phyloP scores from a whole-genome alignment of 2,113 vertebrate genomes.

The Gambusia affinis region DNA sequence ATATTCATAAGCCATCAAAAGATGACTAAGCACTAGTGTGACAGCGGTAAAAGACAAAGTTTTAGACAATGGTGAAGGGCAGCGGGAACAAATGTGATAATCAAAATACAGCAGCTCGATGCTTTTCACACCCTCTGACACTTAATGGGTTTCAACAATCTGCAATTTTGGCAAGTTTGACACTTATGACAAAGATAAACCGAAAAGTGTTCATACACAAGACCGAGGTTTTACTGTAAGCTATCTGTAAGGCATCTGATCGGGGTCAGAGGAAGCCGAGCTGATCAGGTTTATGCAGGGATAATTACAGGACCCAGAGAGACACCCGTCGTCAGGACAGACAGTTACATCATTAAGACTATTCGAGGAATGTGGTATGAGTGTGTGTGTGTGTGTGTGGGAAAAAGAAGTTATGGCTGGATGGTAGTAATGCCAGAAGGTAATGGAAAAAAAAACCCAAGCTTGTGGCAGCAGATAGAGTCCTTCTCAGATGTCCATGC shows the following conservation, averaged over 20 bases:
- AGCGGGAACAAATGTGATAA: background rate
- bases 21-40: background rate
- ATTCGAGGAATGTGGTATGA: slow-evolving; percentile 10
- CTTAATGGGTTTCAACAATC: slow-evolving; percentile 43
- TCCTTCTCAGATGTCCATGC: slow-evolving; percentile 58
- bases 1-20: background rate
- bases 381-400: background rate
- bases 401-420: slow-evolving; percentile 30
- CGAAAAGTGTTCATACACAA: slow-evolving; percentile 30
- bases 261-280: slow-evolving; percentile 36
- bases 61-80: background rate
- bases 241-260: slow-evolving; percentile 46
- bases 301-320: slow-evolving; percentile 61
- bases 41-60: background rate
- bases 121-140: slow-evolving; percentile 17
- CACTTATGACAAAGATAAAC: slow-evolving; percentile 49
- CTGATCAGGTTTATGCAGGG: slow-evolving; percentile 49
- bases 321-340: slow-evolving; percentile 41
- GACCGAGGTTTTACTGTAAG: slow-evolving; percentile 28
- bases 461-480: slow-evolving; percentile 35
- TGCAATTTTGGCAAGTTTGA: slow-evolving; percentile 69
- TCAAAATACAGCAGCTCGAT: background rate
- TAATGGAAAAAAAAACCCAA: slow-evolving; percentile 61
- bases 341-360: slow-evolving; percentile 47
- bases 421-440: slow-evolving; percentile 48